Evolutionary conservation across 2,113 vertebrate genomes (phyloP), one percentile per base, ranked within the genome.

Genomic region (Lucifuga dentata): DNA sequence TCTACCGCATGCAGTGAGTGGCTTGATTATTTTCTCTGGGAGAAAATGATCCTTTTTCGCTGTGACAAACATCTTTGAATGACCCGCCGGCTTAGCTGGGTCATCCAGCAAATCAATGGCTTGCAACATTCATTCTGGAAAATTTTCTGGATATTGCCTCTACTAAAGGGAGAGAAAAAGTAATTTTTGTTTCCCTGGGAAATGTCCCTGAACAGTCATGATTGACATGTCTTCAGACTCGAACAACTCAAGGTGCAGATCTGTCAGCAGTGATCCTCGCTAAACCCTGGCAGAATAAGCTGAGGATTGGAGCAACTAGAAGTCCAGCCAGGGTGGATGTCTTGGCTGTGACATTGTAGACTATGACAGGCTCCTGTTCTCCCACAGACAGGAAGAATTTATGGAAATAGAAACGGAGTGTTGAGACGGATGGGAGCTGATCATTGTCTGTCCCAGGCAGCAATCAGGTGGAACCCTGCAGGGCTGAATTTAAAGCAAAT

Each of bases 401-500:
- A 91, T 90, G 89, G 81, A 92, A 92, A 90, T 86, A 76, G 78
- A 80, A 65, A 69, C 49, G 16, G 45, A 33, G 50, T 57, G 71
- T 82, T 77, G 83, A 90, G 87, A 87, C 21, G 70, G 80, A 87
- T 79, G 76, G 81, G 73, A 68, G 72, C 73, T 76, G 87, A 90
- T 92, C 81, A 83, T 86, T 88, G 81, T 90, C 89, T 87, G 82
- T 83, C 77, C 83, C 58, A 63, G 59, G 72, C 84, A 84, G 76
- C 87, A 87, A 90, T 91, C 90, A 88, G 81, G 78, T 84, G 76
- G 80, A 88, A 87, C 84, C 88, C 88, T 86, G 81, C 77, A 80
- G 88, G 90, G 85, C 71, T 78, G 90, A 91, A 88, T 86, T 87
- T 82, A 86, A 91, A 90, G 80, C 83, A 91, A 93, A 92, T 88